A percentile compares a stretch with the other conserved stretches of the same genome.
Conservation (phyloP, 2,113 vertebrate genomes). For the Nothobranchius furzeri region DNA sequence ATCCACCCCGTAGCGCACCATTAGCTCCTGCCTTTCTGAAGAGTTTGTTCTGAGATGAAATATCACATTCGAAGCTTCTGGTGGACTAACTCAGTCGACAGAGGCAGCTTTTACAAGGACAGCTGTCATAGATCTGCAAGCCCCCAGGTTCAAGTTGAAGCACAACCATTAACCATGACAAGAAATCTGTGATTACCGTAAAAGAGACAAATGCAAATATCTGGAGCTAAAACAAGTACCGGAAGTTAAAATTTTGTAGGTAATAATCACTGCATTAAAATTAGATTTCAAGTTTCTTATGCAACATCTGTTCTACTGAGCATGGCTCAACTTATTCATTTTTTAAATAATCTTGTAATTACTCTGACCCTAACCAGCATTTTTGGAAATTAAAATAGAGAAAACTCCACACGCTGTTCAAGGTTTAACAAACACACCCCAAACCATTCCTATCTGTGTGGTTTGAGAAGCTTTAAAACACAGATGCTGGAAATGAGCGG, state of each 20-base stretch:
- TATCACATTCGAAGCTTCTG: not conserved
- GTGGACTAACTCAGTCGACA: too few species aligned
- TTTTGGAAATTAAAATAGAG: constrained; percentile 44
- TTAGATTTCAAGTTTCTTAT: constrained; percentile 15
- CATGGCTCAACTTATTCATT: not conserved
- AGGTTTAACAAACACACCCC: constrained; percentile 39
- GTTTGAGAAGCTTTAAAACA: constrained; percentile 14
- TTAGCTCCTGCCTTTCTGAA: constrained; percentile 3
- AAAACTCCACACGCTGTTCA: constrained; percentile 48
- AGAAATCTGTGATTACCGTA: constrained; percentile 51
- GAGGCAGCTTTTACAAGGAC: constrained; percentile 20
- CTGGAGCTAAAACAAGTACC: constrained; percentile 30
- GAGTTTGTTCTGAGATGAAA: too few species aligned
- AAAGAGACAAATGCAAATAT: constrained; percentile 4
- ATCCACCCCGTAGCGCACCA: not conserved
- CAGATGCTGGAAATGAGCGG: constrained; percentile 14
- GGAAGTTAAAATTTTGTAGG: constrained; percentile 22
- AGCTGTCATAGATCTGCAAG: constrained; percentile 55
- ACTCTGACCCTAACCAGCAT: constrained; percentile 32
- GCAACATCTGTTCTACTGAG: constrained; percentile 18
- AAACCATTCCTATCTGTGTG: constrained; percentile 18
- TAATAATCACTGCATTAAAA: constrained; percentile 39
- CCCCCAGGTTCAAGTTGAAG: constrained; percentile 47
- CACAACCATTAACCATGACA: constrained; percentile 65
- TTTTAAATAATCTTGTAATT: constrained; percentile 42